These are phyloP conservation scores for Bettongia penicillata DNA, from an alignment of 2,113 vertebrate species.

Conservation along the genomic window DNA sequence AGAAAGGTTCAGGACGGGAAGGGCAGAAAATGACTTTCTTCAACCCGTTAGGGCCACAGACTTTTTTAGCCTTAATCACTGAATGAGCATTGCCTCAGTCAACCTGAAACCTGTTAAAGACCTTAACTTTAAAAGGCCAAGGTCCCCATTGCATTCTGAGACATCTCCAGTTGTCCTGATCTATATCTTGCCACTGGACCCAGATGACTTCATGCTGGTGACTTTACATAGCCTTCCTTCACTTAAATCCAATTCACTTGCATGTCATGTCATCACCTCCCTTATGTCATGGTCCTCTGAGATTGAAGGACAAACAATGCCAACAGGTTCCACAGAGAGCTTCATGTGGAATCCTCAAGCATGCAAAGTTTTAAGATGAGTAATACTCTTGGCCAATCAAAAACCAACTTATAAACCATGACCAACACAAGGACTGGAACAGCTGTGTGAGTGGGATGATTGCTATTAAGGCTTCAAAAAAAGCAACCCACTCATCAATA, in stretches of 20 bases:
- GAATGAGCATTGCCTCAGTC: too few species aligned
- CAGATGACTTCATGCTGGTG: too few species aligned
- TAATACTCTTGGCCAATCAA: conserved; percentile 45
- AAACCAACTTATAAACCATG: conserved; percentile 41
- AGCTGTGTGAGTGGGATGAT: conserved; percentile 24
- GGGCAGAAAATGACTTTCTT: conserved; percentile 61
- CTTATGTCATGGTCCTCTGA: too few species aligned
- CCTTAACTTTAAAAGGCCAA: too few species aligned
- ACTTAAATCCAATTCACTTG: too few species aligned
- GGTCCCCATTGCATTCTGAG: too few species aligned
- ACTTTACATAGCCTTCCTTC: too few species aligned
- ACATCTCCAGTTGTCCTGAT: too few species aligned
- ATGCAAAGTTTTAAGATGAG: conserved; percentile 51
- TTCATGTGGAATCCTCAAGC: conserved; percentile 60
- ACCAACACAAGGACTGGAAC: conserved; percentile 49
- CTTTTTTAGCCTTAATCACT: not conserved
- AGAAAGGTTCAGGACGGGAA: conserved; percentile 42
- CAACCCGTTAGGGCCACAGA: conserved; percentile 57
- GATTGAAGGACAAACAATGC: too few species aligned
- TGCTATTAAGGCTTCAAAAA: not conserved
- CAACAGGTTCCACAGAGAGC: not conserved
- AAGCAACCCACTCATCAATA: not conserved
- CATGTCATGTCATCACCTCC: too few species aligned
- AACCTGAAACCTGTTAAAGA: too few species aligned
- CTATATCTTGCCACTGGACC: too few species aligned